These are phyloP conservation scores for Allolobophora icterica DNA, from an alignment of 2,888 invertebrate species.

Conservation along the genomic window DNA sequence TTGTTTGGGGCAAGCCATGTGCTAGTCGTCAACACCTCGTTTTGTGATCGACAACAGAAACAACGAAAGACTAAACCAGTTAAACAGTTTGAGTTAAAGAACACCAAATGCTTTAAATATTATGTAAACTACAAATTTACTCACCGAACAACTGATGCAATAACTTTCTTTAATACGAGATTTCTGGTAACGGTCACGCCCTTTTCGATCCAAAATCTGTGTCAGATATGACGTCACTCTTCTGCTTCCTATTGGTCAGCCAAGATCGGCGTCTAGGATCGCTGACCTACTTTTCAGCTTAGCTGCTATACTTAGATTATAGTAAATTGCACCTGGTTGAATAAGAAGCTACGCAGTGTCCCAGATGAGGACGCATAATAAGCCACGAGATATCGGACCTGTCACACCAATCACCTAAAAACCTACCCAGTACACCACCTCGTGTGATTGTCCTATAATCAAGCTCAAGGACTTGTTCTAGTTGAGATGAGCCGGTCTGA, in stretches of 20 bases:
- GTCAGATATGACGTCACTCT: conserved; percentile 4
- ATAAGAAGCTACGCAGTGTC: neutral
- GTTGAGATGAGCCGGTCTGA: neutral
- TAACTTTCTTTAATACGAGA: neutral
- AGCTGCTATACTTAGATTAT: neutral
- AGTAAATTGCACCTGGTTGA: neutral
- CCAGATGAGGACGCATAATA: neutral
- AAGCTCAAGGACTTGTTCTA: conserved; percentile 4
- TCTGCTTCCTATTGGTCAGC: neutral
- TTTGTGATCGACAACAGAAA: neutral
- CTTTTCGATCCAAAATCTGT: neutral
- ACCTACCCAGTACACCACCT: neutral
- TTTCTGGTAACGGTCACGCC: conserved; percentile 27
- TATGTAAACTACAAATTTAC: neutral
- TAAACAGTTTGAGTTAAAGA: neutral
- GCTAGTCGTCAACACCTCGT: conserved; percentile 11
- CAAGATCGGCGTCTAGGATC: neutral
- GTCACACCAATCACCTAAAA: neutral
- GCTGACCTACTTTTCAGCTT: neutral
- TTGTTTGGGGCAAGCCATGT: conserved; percentile 20
- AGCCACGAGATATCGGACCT: neutral
- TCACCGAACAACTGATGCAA: neutral
- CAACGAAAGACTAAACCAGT: neutral
- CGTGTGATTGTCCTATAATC: neutral
- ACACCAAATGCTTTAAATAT: neutral